Evolutionary conservation across 2,797 vertebrate genomes (phyloP), one percentile per base, ranked within the genome.

Genomic region (Gallinago nigripennis): DNA sequence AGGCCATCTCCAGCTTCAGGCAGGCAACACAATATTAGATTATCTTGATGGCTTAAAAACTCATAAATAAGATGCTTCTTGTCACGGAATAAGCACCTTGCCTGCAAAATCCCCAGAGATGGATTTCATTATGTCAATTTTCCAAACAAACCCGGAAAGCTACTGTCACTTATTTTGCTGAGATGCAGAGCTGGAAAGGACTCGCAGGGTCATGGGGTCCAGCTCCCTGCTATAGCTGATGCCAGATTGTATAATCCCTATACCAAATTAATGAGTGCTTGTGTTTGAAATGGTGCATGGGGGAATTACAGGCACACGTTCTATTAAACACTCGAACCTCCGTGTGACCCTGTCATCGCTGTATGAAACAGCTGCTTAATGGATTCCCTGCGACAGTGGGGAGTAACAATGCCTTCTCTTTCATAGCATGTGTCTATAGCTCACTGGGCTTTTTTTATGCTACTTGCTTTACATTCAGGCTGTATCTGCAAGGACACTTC

Each of bases 261-360:
- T 64, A 27, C 45, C 0, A 24, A 95, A 91, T 86, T 92, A 94
- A 94, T 90, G 85, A 88, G n/a, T 41, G 45, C 76, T 78, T 90
- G 69, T 76, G 58, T 94, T 88, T 76, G 80, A 66, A 92, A 56
- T 86, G 88, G 84, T 6, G 7, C 85, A 35, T 21, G 70, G 86
- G 91, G 87, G 92, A 92, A 88, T 96, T 92, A 53, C 16, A 1
- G 41, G 58, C 91, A 60, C 86, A 76, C 6, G 18, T 96, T 84
- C 87, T 82, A 9, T 95, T 95, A 91, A 96, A 86, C 63, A 45
- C 73, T 76, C 58, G 27, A 91, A 69, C 75, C 85, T 91, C 77
- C 4, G 8, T 46, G 91, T 90, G 94, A 94, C 89, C 92, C 85
- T 94, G 92, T 79, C 86, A 51, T 12, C 0, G 9, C 82, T 86